phyloP scores from a whole-genome alignment of 2,113 vertebrate species.

The Gavialis gangeticus region DNA sequence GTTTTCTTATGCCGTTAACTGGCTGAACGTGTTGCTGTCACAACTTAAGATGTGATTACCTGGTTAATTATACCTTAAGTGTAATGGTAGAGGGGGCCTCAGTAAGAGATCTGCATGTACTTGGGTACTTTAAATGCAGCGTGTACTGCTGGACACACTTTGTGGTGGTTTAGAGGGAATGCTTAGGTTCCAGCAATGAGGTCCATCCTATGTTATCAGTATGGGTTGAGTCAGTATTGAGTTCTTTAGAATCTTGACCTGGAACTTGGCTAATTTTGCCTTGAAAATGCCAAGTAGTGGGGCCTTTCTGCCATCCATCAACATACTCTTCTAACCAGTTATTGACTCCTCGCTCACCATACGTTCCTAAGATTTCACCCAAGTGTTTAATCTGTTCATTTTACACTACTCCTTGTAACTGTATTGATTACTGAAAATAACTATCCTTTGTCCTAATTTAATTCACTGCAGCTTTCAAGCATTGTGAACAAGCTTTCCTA shows the following conservation, averaged over 20 bases:
- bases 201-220: accelerated
- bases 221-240: background rate
- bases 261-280: background rate
- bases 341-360: background rate
- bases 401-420: background rate
- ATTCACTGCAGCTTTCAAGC: background rate
- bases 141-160: background rate
- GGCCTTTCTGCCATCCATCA: background rate
- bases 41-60: no score
- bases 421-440: background rate
- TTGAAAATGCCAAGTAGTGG: accelerated
- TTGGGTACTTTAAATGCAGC: background rate
- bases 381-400: background rate
- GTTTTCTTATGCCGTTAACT: no score
- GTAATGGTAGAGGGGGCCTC: no score
- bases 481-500: constrained; percentile 30
- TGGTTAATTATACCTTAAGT: no score
- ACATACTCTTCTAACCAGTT: background rate
- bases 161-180: background rate
- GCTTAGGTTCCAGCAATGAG: background rate
- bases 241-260: background rate
- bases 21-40: no score
- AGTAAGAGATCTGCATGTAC: background rate
- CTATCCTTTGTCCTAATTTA: background rate
- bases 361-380: background rate